Evolutionary conservation across 2,113 vertebrate genomes (phyloP).

Genomic region (Tamias sibiricus): DNA sequence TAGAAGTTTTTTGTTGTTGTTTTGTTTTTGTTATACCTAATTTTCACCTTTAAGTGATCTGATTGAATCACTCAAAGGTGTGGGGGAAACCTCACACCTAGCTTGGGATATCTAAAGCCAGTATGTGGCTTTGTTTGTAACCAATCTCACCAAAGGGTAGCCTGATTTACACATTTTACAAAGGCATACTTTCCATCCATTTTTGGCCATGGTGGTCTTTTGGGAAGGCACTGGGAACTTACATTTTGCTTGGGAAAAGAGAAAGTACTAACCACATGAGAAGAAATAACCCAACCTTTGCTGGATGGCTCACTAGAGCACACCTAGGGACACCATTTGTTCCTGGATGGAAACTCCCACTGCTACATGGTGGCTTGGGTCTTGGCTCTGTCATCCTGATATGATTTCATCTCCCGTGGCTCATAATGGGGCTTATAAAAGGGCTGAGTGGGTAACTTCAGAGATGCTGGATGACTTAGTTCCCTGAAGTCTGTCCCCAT

Average conservation of each 20-base stretch:
- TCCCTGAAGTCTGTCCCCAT: background rate
- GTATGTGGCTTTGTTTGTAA: background rate
- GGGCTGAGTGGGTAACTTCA: background rate
- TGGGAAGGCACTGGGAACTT: background rate
- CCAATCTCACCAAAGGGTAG: background rate
- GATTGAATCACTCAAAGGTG: background rate
- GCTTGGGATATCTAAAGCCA: background rate
- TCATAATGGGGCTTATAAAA: background rate
- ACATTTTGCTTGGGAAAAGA: background rate
- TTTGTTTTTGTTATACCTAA: too few species aligned
- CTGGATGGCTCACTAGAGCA: background rate
- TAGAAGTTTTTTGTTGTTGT: background rate
- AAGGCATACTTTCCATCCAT: background rate
- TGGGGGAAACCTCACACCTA: background rate
- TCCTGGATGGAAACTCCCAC: too few species aligned
- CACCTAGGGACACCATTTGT: background rate
- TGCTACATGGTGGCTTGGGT: background rate
- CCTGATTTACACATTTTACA: background rate
- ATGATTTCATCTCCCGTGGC: background rate
- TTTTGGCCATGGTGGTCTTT: background rate
- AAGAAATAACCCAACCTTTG: background rate
- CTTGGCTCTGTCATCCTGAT: background rate
- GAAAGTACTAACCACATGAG: background rate
- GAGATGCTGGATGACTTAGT: background rate
- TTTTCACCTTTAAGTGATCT: background rate